Conservation (phyloP, 2,888 invertebrate genomes). For the Scaptomyza cyrtandrae region DNA sequence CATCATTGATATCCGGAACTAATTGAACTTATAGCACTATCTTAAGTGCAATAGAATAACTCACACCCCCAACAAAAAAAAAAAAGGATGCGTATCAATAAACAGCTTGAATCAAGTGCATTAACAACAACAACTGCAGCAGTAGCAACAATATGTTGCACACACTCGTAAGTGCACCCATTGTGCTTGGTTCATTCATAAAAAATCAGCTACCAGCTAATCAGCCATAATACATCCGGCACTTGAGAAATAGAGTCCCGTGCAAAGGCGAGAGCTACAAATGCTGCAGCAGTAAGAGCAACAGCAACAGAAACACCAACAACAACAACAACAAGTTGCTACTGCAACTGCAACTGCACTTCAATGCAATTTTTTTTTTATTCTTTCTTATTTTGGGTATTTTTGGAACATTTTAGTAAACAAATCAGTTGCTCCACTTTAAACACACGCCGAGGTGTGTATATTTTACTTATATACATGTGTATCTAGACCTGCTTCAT, state of each 20-base stretch:
- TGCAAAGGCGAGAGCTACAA: slow-evolving; percentile 44
- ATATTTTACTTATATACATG: slow-evolving; percentile 11
- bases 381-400: slow-evolving; percentile 42
- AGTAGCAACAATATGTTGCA: slow-evolving; percentile 26
- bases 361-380: slow-evolving; percentile 51
- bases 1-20: slow-evolving; percentile 67
- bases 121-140: slow-evolving; percentile 42
- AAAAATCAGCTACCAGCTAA: slow-evolving; percentile 60
- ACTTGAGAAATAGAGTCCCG: slow-evolving; percentile 55
- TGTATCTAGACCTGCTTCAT: slow-evolving; percentile 6
- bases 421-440: slow-evolving; percentile 65
- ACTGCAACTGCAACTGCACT: slow-evolving; percentile 33
- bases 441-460: slow-evolving; percentile 22
- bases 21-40: slow-evolving; percentile 38
- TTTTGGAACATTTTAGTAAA: slow-evolving; percentile 66
- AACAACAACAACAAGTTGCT: slow-evolving; percentile 10
- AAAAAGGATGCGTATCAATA: slow-evolving; percentile 44
- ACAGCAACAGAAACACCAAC: too few species aligned
- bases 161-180: slow-evolving; percentile 42
- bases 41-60: slow-evolving; percentile 29
- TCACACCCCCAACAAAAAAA: slow-evolving; percentile 1
- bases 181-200: slow-evolving; percentile 54
- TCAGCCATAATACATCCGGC: slow-evolving; percentile 65
- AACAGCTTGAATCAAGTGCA: slow-evolving; percentile 53
- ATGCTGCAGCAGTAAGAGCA: background rate